These are phyloP conservation scores for Pentalonia nigronervosa DNA, from an alignment of 1,140 invertebrate genomes.

Conservation along the genomic window DNA sequence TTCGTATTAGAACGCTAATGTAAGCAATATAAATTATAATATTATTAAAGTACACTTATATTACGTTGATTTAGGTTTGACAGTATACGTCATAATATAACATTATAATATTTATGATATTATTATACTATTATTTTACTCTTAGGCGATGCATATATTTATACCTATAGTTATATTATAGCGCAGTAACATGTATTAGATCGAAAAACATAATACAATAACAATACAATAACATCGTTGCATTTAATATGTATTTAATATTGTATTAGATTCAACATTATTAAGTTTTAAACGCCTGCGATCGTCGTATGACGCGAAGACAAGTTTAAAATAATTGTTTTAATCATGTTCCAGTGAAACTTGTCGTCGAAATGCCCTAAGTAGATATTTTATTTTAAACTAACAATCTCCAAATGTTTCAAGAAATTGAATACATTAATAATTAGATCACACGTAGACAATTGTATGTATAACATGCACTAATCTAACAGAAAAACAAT, in stretches of 20 bases:
- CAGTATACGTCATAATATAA: slow-evolving; percentile 2
- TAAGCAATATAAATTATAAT: slow-evolving; percentile 30
- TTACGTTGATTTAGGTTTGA: not conserved
- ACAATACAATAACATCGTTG: not conserved
- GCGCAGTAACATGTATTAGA: not conserved
- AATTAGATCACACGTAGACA: not conserved
- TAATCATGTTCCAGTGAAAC: not conserved
- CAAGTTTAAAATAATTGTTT: not conserved
- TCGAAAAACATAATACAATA: not conserved
- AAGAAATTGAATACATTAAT: not conserved
- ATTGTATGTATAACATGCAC: not conserved
- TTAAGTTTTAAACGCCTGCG: not conserved
- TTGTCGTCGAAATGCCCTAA: not conserved
- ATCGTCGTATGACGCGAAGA: not conserved
- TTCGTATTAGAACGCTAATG: slow-evolving; percentile 32
- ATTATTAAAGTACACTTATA: not conserved
- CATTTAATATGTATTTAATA: not conserved
- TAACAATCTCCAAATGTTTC: not conserved
- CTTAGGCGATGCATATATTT: not conserved
- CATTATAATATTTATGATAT: not conserved
- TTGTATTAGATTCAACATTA: not conserved
- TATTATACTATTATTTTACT: not conserved
- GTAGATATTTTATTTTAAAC: not conserved
- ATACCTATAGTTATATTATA: not conserved
- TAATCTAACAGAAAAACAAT: not conserved